A percentile compares a stretch with the other conserved stretches of the same genome.
Evolutionary conservation across 2,797 vertebrate species (phyloP).

Genomic region (Myotis findleyi): DNA sequence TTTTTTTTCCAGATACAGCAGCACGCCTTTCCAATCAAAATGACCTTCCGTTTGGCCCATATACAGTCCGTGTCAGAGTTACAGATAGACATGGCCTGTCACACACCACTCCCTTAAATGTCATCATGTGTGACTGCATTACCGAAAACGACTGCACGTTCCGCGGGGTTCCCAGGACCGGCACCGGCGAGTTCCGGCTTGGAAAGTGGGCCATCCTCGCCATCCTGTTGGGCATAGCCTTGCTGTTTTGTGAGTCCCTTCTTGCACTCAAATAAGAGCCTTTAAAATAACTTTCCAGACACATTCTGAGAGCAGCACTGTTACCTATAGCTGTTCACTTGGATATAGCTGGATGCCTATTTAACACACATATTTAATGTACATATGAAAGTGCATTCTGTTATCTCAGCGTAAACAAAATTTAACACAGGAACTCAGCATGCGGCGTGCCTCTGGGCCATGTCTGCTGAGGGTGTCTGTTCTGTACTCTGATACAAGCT

Average conservation of each 20-base stretch:
- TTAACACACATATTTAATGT: neutral
- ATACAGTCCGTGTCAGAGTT: constrained; percentile 86
- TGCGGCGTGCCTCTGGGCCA: neutral
- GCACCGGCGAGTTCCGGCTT: constrained; percentile 74
- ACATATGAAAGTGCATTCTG: neutral
- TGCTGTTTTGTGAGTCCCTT: constrained; percentile 92
- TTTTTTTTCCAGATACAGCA: constrained; percentile 86
- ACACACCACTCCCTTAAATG: constrained; percentile 49
- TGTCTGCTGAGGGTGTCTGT: neutral
- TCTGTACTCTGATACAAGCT: neutral
- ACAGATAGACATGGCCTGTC: constrained; percentile 88
- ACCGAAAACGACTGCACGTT: constrained; percentile 74
- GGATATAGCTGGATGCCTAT: neutral
- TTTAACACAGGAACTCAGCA: neutral
- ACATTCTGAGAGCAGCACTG: neutral
- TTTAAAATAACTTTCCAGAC: constrained; percentile 1
- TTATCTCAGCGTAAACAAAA: neutral
- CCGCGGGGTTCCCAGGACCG: accelerated
- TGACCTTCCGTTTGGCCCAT: constrained; percentile 81
- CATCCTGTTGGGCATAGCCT: constrained; percentile 90
- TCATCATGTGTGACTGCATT: constrained; percentile 90
- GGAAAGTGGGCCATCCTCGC: constrained; percentile 91
- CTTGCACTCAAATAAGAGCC: neutral
- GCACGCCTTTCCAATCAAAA: constrained; percentile 83
- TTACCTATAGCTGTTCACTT: neutral